Evolutionary conservation across 2,888 invertebrate genomes (phyloP), one percentile per base, ranked within the genome.

Genomic region (Hoplodrina ambigua): DNA sequence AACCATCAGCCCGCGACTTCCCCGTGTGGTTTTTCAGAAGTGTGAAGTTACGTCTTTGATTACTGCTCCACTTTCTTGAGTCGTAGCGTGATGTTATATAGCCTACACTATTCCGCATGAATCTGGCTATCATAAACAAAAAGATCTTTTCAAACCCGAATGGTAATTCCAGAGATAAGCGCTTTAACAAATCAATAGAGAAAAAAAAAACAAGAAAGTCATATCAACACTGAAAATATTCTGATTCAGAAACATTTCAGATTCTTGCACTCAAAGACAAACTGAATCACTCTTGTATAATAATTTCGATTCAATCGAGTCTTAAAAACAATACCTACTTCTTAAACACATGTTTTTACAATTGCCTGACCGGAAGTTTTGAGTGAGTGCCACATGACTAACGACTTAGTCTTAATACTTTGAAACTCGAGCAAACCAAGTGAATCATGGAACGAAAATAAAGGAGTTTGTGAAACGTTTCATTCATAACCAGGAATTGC

Each of bases 291-390:
- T 3, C n/a, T 19, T 25, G n/a, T n/a, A 62, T 13, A 41, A 49
- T 19, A 49, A 61, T 41, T 49, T 30, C 20, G 37, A 52, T 64
- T 73, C 53, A 78, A 78, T 63, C 68, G 20, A 46, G 1, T 20
- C n/a, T 54, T 57, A 54, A 54, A 56, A 19, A 56, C 63, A 63
- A 54, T 61, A 57, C 37, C 37, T 7, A 37, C 25, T 69, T 77
- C 63, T 72, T 41, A 67, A 66, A 74, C 77, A 77, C 61, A 78
- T 78, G 77, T 65, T 78, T 17, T 50, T 44, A 49, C 30, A 62
- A 68, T 50, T 30, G 10, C 49, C 41, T 17, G 20, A 37, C 69
- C 77, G 77, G 77, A 77, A 77, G 64, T 61, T 61, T 61, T 61
- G 44, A 77, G 25, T 55, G 64, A 58, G 20, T 64, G 25, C 44